A percentile compares a stretch with the other conserved stretches of the same genome.
phyloP scores from a whole-genome alignment of 92 coral and sea anemone species.

The Parazoanthus swiftii region DNA sequence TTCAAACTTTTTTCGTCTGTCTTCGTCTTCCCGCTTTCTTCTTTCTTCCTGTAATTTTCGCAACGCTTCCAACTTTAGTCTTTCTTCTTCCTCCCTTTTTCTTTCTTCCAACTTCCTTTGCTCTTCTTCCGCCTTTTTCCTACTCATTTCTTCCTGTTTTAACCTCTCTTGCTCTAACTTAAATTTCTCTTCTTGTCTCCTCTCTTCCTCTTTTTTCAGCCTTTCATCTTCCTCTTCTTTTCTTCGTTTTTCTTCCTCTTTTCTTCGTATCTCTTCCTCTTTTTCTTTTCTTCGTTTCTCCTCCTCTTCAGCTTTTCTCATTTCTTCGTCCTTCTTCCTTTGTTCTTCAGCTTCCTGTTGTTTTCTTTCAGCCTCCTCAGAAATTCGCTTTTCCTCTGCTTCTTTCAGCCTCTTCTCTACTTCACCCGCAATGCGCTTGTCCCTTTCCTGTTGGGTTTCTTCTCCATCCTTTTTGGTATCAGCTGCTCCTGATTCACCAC shows the following conservation, averaged over 20 bases:
- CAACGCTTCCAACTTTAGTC: background rate
- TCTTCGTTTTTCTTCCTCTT: background rate
- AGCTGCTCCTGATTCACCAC: background rate
- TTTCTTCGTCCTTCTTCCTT: slow-evolving; percentile 1
- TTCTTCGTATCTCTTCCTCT: background rate
- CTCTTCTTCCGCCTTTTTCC: background rate
- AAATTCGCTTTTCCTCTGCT: background rate
- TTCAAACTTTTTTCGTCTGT: slow-evolving; percentile 7
- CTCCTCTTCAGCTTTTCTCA: background rate
- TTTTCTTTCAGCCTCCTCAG: background rate
- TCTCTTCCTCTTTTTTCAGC: background rate
- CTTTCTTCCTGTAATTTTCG: background rate
- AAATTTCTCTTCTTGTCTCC: background rate
- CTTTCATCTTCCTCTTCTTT: slow-evolving; percentile 16
- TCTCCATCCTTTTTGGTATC: background rate
- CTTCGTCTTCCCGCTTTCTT: background rate
- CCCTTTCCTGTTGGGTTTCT: background rate
- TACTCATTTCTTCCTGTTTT: background rate
- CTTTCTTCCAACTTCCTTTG: background rate
- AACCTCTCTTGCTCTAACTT: background rate
- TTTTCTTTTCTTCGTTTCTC: background rate
- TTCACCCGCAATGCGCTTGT: slow-evolving; percentile 1
- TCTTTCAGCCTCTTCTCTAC: background rate
- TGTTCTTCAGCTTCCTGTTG: slow-evolving; percentile 2
- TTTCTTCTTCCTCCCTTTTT: background rate